phyloP scores from a whole-genome alignment of 2,113 vertebrate species.

The Cyanoramphus novaezelandiae region DNA sequence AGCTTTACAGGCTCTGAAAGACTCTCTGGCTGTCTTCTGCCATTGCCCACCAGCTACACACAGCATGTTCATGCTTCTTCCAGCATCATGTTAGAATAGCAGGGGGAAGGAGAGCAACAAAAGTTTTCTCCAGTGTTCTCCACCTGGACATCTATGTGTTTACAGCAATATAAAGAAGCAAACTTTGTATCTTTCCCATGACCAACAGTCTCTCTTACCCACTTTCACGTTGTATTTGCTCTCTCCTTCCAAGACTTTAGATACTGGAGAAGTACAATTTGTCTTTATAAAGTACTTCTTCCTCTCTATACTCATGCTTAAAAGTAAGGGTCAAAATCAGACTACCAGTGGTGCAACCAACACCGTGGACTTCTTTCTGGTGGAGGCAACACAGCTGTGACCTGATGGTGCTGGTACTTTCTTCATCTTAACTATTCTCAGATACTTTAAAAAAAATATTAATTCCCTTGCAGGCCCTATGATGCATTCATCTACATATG shows the following conservation, averaged over 20 bases:
- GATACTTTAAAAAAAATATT: not conserved
- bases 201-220: not conserved
- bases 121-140: not conserved
- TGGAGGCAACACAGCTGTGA: not conserved
- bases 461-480: not conserved
- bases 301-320: not conserved
- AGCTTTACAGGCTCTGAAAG: not conserved
- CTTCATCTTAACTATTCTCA: not conserved
- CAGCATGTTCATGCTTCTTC: not conserved
- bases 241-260: not conserved
- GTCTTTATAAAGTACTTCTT: not conserved
- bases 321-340: not conserved
- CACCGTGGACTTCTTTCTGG: not conserved
- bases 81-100: fast-evolving
- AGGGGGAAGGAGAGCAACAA: not conserved
- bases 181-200: not conserved
- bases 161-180: not conserved
- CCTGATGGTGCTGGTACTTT: not conserved
- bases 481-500: not conserved
- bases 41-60: not conserved
- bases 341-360: not conserved
- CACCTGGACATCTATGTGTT: not conserved
- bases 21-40: not conserved
- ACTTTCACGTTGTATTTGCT: not conserved
- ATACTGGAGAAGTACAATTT: not conserved